Base-by-base conservation (phyloP, 1,140 invertebrate species). In the Apolygus lucorum region DNA sequence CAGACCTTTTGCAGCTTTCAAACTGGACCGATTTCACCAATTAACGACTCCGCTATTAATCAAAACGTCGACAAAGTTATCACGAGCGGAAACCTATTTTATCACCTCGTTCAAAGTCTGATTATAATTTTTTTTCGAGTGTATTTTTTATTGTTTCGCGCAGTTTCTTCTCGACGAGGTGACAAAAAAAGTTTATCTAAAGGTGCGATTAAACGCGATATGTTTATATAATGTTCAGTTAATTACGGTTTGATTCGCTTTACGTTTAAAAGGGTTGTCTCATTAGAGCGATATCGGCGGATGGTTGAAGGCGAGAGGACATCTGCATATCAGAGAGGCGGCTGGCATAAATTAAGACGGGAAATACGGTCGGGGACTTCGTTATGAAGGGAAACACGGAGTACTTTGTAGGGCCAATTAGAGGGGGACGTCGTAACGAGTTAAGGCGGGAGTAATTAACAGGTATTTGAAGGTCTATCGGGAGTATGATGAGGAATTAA, bases 331-430 rank as follows among this genome's bases (percentile, higher is more conserved):
- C 54, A 22, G 22, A 11, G 22, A 22, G 22, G 54, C 54, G 54
- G 22, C 54, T 11, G 8, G 22, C 8, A 59, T 59, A 11, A 59
- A 11, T 4, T 14, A 22, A n/a, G n/a, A n/a, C n/a, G n/a, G n/a
- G n/a, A n/a, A n/a, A n/a, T n/a, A n/a, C n/a, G n/a, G n/a, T n/a
- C n/a, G n/a, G n/a, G n/a, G n/a, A n/a, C n/a, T n/a, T n/a, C n/a
- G n/a, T n/a, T n/a, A n/a, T n/a, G n/a, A n/a, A n/a, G n/a, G n/a
- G n/a, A n/a, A 59, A 59, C 54, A 59, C 54, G 8, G 22, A 59
- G 54, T 59, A 21, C 54, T 59, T 59, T 59, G 54, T 59, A 59
- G n/a, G n/a, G n/a, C n/a, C n/a, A n/a, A n/a, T n/a, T n/a, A n/a
- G n/a, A n/a, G n/a, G n/a, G n/a, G n/a, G n/a, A n/a, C n/a, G n/a